These are phyloP conservation scores for Catostylus mosaicus DNA, from an alignment of 30 jellyfish, hydroid and myxozoan species.

Conservation along the genomic window DNA sequence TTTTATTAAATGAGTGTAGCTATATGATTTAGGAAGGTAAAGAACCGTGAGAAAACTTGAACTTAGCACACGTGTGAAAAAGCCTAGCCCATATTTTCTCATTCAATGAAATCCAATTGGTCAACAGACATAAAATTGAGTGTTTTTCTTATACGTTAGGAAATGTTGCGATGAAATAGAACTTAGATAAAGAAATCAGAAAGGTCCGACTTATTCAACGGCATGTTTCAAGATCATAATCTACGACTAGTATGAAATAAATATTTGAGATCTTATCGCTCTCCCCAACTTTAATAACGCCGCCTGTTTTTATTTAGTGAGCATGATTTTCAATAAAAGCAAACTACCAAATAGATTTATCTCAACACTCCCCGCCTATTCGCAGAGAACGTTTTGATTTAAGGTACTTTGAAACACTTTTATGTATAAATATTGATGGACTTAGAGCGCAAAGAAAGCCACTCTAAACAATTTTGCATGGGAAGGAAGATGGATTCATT, in stretches of 20 bases:
- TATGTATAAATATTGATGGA: neutral
- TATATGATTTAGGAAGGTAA: too few relatives aligned
- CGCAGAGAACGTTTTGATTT: neutral
- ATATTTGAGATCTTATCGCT: neutral
- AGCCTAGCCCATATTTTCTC: too few relatives aligned
- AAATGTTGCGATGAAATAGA: too few relatives aligned
- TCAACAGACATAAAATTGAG: too few relatives aligned
- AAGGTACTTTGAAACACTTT: neutral
- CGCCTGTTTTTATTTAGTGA: neutral
- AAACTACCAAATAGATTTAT: neutral
- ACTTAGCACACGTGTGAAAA: too few relatives aligned
- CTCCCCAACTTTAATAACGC: neutral
- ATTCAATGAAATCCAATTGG: too few relatives aligned
- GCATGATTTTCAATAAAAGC: neutral
- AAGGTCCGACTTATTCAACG: neutral
- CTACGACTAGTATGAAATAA: neutral
- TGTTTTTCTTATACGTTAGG: too few relatives aligned
- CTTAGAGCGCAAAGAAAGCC: neutral
- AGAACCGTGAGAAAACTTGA: too few relatives aligned
- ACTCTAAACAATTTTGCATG: slow-evolving; percentile 1
- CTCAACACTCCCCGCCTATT: neutral
- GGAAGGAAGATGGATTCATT: neutral
- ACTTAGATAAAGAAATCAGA: neutral
- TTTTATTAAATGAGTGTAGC: too few relatives aligned
- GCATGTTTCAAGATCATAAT: neutral